Base-by-base conservation (phyloP, 2,888 invertebrate species). In the Ypsolopha scabrella region DNA sequence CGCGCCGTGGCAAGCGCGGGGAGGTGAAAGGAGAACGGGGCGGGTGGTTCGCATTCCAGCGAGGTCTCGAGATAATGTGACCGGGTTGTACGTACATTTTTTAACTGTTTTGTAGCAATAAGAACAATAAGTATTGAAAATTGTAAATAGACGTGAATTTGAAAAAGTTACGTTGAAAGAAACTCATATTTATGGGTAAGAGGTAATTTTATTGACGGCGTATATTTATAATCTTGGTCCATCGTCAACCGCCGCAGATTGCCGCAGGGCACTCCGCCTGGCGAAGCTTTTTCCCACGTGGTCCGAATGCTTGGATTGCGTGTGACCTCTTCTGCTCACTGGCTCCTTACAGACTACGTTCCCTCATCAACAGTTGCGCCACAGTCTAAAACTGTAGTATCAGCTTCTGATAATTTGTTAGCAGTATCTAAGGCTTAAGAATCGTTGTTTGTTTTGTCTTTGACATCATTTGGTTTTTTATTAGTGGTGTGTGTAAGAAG, bases 261-360 rank as follows among this genome's bases (percentile, higher is more conserved):
- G 82, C 83, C 83, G 59, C 64, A 61, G 77, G 83, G 80, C 70
- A 60, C 70, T 66, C 80, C 78, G 81, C 81, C 82, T 77, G 64
- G 67, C 64, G 59, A 62, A 67, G 61, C 64, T 71, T 73, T 72
- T 86, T 86, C 86, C 86, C 86, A 85, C 86, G 83, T 86, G 86
- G 75, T 68, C 77, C 63, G 79, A 86, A 85, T 85, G 83, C 79
- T 80, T 69, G 73, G 74, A 82, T 86, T 80, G 85, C 86, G 83
- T 86, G 86, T 72, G 79, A 80, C 80, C 80, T 76, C 72, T 68
- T 71, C 63, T 63, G 43, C 61, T 66, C 65, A 67, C 68, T 68
- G 64, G 61, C 60, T 53, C 53, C 43, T 41, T 35, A 41, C 50
- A n/a, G 14, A 50, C 43, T 24, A 54, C 51, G 53, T 35, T 39